Conservation (phyloP, 2,888 invertebrate genomes). For the Tiliacea citrago region DNA sequence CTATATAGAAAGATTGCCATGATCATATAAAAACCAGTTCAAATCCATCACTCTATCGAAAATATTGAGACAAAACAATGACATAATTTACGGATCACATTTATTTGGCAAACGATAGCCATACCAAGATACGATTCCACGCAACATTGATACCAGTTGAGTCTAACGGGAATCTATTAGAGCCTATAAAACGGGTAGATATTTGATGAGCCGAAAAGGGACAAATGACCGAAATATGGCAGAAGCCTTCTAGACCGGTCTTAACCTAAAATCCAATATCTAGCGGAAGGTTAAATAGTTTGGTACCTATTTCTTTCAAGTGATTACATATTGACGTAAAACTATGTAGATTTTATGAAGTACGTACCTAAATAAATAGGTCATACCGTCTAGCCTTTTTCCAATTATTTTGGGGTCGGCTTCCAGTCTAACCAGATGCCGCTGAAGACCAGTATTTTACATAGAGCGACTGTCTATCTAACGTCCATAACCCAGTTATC, state of each 20-base stretch:
- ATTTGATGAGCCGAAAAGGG: constrained; percentile 57
- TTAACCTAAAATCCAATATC: background rate
- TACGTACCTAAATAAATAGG: background rate
- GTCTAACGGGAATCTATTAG: constrained; percentile 48
- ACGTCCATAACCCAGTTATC: too few relatives aligned
- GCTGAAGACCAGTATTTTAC: background rate
- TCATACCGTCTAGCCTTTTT: background rate
- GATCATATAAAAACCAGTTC: too few relatives aligned
- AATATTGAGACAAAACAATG: constrained; percentile 5
- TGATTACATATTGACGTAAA: background rate
- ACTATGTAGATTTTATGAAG: background rate
- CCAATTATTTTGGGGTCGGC: background rate
- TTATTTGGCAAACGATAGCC: constrained; percentile 6
- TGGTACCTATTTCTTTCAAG: background rate
- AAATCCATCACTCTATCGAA: background rate
- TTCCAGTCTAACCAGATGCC: background rate
- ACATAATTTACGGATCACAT: constrained; percentile 25
- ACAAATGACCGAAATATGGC: constrained; percentile 25
- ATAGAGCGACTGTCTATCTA: background rate
- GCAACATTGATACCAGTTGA: constrained; percentile 56
- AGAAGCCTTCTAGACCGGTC: constrained; percentile 1
- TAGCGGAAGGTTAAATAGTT: background rate
- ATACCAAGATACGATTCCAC: constrained; percentile 21
- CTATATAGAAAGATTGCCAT: too few relatives aligned
- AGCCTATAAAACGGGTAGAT: constrained; percentile 38